Conservation (phyloP, 1,140 invertebrate genomes). For the Teleopsis dalmanni region DNA sequence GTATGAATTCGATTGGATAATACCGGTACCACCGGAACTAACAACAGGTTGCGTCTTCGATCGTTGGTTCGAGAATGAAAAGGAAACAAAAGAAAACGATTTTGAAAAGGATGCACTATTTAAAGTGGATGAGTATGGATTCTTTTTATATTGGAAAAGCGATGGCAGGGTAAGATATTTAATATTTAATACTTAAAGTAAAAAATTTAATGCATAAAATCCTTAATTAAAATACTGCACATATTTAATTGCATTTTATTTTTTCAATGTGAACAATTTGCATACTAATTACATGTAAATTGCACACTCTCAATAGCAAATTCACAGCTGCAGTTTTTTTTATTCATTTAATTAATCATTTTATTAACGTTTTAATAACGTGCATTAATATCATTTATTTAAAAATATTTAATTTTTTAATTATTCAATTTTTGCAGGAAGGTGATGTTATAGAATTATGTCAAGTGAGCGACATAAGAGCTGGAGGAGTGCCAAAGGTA, state of each 20-base stretch:
- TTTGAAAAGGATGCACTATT: slow-evolving; percentile 83
- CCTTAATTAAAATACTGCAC: no score
- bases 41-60: slow-evolving; percentile 77
- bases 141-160: slow-evolving; percentile 99
- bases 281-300: no score
- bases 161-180: slow-evolving; percentile 73
- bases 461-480: slow-evolving; percentile 93
- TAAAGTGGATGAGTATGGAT: slow-evolving; percentile 96
- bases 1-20: slow-evolving; percentile 98
- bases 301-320: no score
- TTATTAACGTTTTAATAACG: neutral
- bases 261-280: no score
- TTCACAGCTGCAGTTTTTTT: no score
- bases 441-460: slow-evolving; percentile 93
- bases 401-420: neutral
- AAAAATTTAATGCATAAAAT: neutral
- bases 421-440: slow-evolving; percentile 58
- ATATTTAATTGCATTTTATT: no score
- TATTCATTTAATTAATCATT: neutral
- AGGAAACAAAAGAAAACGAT: slow-evolving; percentile 62
- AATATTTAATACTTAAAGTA: neutral
- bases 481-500: slow-evolving; percentile 81
- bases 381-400: neutral
- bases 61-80: slow-evolving; percentile 94
- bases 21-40: slow-evolving; percentile 81